Evolutionary conservation across 2,797 vertebrate species (phyloP), one percentile per base, ranked within the genome.

Genomic region (Oreochromis mossambicus): DNA sequence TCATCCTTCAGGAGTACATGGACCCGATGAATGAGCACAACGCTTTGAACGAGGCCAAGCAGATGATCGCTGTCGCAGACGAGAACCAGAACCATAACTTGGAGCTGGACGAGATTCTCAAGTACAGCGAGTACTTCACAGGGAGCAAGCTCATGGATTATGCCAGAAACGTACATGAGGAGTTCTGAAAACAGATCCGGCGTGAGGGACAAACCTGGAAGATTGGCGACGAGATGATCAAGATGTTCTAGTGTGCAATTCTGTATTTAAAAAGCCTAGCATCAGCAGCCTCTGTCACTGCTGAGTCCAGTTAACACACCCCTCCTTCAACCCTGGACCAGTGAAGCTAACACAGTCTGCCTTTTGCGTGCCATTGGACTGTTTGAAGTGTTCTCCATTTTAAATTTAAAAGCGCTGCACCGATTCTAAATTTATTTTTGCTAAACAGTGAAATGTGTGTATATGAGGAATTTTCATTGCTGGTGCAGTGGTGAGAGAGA

Each of bases 141-240:
- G 98, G 98, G 90, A 99, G 99, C 97, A 99, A 99, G 83, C 97
- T 99, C 26, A 98, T 99, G 98, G 98, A 99, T 92, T 99, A 99
- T 0, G 99, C 98, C 77, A 97, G 98, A 17, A 99, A 98, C 0
- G 99, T 99, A 48, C 99, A 99, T 1, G 99, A 99, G 94, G 99
- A 99, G 89, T 99, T 99, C 95, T 99, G 83, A 97, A 95, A 77
- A 87, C 7, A 2, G 15, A 26, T 15, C 86, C 75, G 79, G 82
- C 87, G 63, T 76, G 84, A 91, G 84, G 84, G 87, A 93, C 88
- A 41, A 76, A 24, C 21, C 73, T 52, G 56, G 11, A 73, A 9
- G 46, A 17, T 26, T 24, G 8, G 34, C 11, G 5, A 15, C 10
- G 7, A 14, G 73, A 41, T 4, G 26, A 83, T 82, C 68, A n/a